Base-by-base conservation (phyloP, 2,888 invertebrate species). In the Yponomeuta plumbellus region DNA sequence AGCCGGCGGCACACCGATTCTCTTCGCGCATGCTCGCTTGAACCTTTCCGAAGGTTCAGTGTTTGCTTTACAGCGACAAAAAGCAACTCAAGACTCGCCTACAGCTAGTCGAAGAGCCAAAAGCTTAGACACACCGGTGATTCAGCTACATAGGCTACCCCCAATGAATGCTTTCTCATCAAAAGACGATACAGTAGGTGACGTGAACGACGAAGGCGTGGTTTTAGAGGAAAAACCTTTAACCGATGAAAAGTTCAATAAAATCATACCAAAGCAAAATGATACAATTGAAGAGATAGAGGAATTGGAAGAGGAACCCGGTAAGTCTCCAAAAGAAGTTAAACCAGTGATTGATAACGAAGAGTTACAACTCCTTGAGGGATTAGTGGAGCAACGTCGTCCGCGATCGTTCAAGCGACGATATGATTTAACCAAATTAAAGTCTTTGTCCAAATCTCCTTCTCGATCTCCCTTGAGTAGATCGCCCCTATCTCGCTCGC, bases 111-210 rank as follows among this genome's bases (percentile, higher is more conserved):
- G 97, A 66, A 92, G 96, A 73, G 95, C 97, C 1, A 96, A 97
- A 84, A 97, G 97, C 68, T 90, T 97, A 71, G 97, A 97, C 75
- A 95, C 96, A 2, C 96, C 97, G 1, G 94, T 97, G 23, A 96
- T 97, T 75, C 94, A 96, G 22, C 85, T 97, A 40, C 95, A 95
- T 80, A 92, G 94, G 75, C 83, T 97, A 59, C 97, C 97, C 20
- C 95, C 96, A 10, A 94, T 96, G 82, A 96, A 96, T 83, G 96
- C 97, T 0, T 96, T 97, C 80, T 97, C 97, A 1, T 96, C 96
- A 26, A 97, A 97, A 85, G 97, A 97, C 79, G 97, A 97, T 78
- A 97, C 97, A 0, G 94, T 97, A 0, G 97, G 95, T 72, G 94
- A 94, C 73, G 93, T 93, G 68, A 95, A 96, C 71, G 94, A 94